Percentiles rank a stretch among this genome's conserved stretches.
Conservation (phyloP, 2,888 invertebrate species). For the Agapostemon virescens region DNA sequence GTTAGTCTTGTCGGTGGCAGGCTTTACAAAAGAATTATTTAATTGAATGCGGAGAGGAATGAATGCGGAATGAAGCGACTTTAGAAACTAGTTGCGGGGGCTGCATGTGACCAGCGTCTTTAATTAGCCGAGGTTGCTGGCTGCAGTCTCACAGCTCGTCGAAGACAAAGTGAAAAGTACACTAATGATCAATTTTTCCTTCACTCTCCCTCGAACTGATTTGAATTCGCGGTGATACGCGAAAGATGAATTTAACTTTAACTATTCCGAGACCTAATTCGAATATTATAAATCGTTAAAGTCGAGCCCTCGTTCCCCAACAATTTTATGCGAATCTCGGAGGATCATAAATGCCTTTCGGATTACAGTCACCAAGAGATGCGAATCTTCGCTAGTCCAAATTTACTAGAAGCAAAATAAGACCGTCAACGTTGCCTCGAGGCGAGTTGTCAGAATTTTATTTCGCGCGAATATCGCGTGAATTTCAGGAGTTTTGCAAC, state of each 20-base stretch:
- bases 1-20: slow-evolving; percentile 35
- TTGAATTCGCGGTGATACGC: neutral
- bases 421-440: neutral
- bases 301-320: neutral
- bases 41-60: slow-evolving; percentile 50
- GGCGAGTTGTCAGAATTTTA: slow-evolving; percentile 32
- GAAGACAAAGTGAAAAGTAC: slow-evolving; percentile 48
- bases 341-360: neutral
- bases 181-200: slow-evolving; percentile 45
- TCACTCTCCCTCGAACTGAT: neutral
- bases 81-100: slow-evolving; percentile 37
- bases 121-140: slow-evolving; percentile 40
- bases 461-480: slow-evolving; percentile 12
- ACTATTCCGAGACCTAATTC: neutral
- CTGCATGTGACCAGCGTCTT: slow-evolving; percentile 46
- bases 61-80: slow-evolving; percentile 53
- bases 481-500: slow-evolving; percentile 5
- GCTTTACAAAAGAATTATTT: slow-evolving; percentile 52
- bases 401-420: slow-evolving; percentile 27
- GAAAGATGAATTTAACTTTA: neutral
- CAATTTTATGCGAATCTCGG: neutral
- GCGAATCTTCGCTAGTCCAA: neutral
- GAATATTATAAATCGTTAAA: neutral
- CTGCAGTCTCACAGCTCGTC: neutral
- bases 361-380: neutral